Evolutionary conservation across 2,797 vertebrate genomes (phyloP).

Genomic region (Poecile montanus): DNA sequence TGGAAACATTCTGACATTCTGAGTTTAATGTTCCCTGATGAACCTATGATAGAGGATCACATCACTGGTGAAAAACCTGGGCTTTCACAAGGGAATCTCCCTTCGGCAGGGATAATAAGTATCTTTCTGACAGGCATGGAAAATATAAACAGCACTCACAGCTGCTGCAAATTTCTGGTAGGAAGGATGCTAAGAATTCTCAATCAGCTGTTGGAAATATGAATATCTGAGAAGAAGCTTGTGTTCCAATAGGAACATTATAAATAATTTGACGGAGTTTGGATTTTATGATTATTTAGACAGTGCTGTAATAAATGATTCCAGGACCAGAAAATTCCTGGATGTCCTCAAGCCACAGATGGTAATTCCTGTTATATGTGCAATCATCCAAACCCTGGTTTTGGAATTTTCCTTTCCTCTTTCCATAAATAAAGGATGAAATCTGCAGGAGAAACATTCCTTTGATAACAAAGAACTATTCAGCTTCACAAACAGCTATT

Average conservation of each 20-base stretch:
- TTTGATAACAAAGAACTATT: constrained; percentile 21
- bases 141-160: not conserved
- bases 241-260: constrained; percentile 53
- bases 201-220: constrained; percentile 48
- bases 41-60: not conserved
- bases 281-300: constrained; percentile 59
- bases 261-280: constrained; percentile 38
- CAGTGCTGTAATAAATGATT: constrained; percentile 43
- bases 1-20: constrained; percentile 42
- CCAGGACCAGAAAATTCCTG: constrained; percentile 63
- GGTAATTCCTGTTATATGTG: constrained; percentile 10
- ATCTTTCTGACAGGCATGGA: constrained; percentile 39
- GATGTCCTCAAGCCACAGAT: constrained; percentile 61
- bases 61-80: not conserved
- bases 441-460: not conserved
- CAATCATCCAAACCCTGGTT: not conserved
- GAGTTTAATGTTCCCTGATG: not conserved
- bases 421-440: constrained; percentile 47
- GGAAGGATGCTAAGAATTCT: constrained; percentile 43
- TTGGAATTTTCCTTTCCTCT: constrained; percentile 58
- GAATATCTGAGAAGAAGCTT: not conserved
- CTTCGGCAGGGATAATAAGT: not conserved
- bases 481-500: not conserved
- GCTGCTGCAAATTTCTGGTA: constrained; percentile 16
- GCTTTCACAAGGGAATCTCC: constrained; percentile 21